These are phyloP conservation scores for Hafferia zeledoni DNA, from an alignment of 2,797 vertebrate species.

Conservation along the genomic window DNA sequence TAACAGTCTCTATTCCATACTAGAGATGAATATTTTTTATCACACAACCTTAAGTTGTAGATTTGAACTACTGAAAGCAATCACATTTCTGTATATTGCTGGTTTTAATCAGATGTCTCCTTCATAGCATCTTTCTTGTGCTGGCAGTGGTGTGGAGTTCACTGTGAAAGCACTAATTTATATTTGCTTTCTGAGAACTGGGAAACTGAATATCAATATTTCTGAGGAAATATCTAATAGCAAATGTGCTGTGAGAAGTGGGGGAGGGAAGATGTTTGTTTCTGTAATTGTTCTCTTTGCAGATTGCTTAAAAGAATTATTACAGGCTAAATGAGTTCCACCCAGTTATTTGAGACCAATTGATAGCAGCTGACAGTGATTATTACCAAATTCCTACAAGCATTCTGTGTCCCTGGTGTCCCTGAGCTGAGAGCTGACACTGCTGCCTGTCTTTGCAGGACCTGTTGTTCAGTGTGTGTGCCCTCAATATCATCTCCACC, in stretches of 20 bases:
- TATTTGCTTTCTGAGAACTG: neutral
- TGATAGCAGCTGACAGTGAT: neutral
- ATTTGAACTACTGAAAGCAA: neutral
- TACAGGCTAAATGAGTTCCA: neutral
- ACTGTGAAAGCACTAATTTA: neutral
- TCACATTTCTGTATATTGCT: neutral
- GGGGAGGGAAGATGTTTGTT: neutral
- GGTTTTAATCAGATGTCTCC: neutral
- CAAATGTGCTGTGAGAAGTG: neutral
- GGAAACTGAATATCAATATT: neutral
- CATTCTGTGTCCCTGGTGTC: neutral
- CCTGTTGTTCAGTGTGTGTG: constrained; percentile 96
- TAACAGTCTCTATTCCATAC: neutral
- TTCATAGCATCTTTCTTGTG: neutral
- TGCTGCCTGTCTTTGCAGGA: constrained; percentile 80
- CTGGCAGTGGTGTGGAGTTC: neutral
- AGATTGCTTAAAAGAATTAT: neutral
- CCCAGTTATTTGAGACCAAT: neutral
- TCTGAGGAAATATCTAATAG: neutral
- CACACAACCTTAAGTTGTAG: neutral
- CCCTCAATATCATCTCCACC: constrained; percentile 97
- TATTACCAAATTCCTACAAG: neutral
- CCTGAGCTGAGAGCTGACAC: constrained; percentile 39
- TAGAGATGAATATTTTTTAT: neutral
- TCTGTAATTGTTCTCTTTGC: neutral